These are phyloP conservation scores for Neuroscelio doddi DNA, from an alignment of 2,888 invertebrate genomes.

Conservation along the genomic window DNA sequence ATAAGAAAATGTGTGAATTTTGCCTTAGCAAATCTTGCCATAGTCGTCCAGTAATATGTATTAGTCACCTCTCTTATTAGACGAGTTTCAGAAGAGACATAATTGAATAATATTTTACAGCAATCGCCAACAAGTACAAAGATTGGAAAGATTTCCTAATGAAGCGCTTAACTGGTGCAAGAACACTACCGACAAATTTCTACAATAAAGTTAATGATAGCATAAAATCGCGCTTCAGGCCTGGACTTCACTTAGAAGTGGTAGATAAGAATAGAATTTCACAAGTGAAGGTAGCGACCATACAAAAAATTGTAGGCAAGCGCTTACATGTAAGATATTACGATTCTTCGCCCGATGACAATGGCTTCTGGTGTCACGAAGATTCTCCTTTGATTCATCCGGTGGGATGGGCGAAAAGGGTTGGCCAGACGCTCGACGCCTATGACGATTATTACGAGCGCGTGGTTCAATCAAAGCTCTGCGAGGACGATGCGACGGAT, in stretches of 20 bases:
- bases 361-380: slow-evolving; percentile 98
- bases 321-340: slow-evolving; percentile 93
- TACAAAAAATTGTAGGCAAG: slow-evolving; percentile 93
- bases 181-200: slow-evolving; percentile 94
- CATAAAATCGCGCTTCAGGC: slow-evolving; percentile 86
- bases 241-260: slow-evolving; percentile 91
- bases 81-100: too few species aligned
- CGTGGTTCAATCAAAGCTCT: slow-evolving; percentile 80
- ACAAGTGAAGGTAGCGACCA: slow-evolving; percentile 91
- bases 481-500: slow-evolving; percentile 86
- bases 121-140: slow-evolving; percentile 92
- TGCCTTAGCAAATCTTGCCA: too few species aligned
- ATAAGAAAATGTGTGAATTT: too few species aligned
- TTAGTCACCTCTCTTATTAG: too few species aligned
- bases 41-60: too few species aligned
- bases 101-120: slow-evolving; percentile 71
- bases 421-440: slow-evolving; percentile 92
- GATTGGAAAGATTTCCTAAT: slow-evolving; percentile 98
- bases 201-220: slow-evolving; percentile 90
- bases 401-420: slow-evolving; percentile 94
- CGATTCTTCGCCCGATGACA: slow-evolving; percentile 84
- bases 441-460: slow-evolving; percentile 85
- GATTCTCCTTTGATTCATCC: slow-evolving; percentile 95
- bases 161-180: slow-evolving; percentile 93
- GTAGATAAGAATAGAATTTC: slow-evolving; percentile 97